Base-by-base conservation (phyloP, 2,888 invertebrate species). In the Boloria selene region DNA sequence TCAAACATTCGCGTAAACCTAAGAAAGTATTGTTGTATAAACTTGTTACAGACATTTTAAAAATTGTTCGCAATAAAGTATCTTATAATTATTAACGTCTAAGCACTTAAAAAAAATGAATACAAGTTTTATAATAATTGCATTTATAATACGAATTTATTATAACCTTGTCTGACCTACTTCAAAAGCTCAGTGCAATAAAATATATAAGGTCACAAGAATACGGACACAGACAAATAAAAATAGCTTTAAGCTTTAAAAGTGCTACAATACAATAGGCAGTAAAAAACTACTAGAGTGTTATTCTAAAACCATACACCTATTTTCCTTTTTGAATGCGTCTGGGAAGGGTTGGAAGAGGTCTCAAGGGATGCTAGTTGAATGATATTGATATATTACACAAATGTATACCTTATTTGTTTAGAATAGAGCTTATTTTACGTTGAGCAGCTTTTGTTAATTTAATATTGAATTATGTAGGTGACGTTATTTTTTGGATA, bases 311-410 rank as follows among this genome's bases (percentile, higher is more conserved):
- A 64, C 68, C 68, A 68, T 68, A 68, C 68, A 64, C 55, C 64
- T 56, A 64, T 70, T 65, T 63, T 65, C 63, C 64, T 67, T 67
- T 70, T 72, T 72, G 67, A 72, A 70, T 72, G 65, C 65, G 72
- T 72, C 73, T 73, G 68, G 71, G 52, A 69, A 72, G 70, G 72
- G 72, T 69, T 66, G 68, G 62, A 68, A 73, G 73, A 58, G 70
- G 69, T 70, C 72, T 68, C 68, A 13, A 51, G 68, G 66, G 72
- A 65, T 42, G 53, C 54, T 47, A 54, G 61, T 59, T 65, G 61
- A 64, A 70, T 64, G 38, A 51, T 38, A 53, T 59, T 7, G 49
- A 38, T 16, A 14, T 59, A 16, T 31, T 47, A 3, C 2, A 17
- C 17, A 14, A 49, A 59, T 31, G 7, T 59, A 17, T 38, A 49